Evolutionary conservation across 2,113 vertebrate genomes (phyloP).

Genomic region (Psilopogon haemacephalus): DNA sequence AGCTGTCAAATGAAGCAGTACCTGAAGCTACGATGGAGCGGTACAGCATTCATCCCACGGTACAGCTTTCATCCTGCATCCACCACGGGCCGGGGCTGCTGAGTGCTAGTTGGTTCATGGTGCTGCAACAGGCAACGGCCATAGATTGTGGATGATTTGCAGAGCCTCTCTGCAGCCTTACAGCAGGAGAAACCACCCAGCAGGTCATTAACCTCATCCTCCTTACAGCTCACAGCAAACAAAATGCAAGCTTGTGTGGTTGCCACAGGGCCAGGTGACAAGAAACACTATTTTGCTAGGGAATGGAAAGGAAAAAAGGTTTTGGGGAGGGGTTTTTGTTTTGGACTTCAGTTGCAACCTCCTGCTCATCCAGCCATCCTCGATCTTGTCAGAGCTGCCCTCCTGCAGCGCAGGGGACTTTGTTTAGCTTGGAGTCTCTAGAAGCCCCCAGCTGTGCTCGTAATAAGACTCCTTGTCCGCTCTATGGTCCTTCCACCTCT

Average conservation of each 20-base stretch:
- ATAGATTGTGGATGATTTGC: neutral
- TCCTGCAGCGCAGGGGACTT: neutral
- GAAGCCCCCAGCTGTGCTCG: neutral
- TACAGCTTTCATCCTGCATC: neutral
- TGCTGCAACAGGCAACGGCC: neutral
- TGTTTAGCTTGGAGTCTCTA: constrained; percentile 18
- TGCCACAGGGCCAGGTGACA: neutral
- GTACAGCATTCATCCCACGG: accelerated
- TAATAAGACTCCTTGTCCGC: neutral
- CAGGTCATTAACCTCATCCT: neutral
- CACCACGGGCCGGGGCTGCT: accelerated
- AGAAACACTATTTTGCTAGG: neutral
- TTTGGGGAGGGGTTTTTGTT: neutral
- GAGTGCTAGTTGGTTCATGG: neutral
- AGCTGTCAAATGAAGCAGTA: neutral
- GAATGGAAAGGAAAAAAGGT: neutral
- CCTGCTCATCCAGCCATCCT: neutral
- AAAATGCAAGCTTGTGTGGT: accelerated
- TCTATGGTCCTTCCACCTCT: neutral
- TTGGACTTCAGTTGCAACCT: neutral
- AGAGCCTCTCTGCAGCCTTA: neutral
- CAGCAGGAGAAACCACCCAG: neutral
- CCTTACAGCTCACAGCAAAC: accelerated
- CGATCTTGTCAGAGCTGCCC: neutral
- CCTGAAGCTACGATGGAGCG: accelerated